Conservation (phyloP, 2,113 vertebrate species). For the Trochalopteron elliotii region DNA sequence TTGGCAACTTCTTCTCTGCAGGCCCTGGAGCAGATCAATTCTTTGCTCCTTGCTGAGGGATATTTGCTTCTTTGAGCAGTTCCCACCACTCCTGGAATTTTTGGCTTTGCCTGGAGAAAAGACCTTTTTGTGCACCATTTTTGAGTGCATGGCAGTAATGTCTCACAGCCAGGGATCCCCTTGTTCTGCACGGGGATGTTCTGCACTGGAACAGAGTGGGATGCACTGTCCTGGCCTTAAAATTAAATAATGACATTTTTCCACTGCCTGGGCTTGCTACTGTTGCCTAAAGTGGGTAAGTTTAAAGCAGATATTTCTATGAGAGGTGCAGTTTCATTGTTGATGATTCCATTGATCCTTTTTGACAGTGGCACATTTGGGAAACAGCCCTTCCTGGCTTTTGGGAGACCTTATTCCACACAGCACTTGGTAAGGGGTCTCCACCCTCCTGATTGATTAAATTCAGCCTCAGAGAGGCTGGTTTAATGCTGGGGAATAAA, state of each 20-base stretch:
- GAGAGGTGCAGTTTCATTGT: not conserved
- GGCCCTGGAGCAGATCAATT: not conserved
- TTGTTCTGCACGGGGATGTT: accelerated
- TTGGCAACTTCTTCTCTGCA: not conserved
- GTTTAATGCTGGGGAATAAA: not conserved
- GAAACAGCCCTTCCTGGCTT: not conserved
- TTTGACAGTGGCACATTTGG: not conserved
- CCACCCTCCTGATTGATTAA: not conserved
- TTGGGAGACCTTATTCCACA: not conserved
- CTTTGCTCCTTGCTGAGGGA: not conserved
- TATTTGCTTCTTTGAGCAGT: not conserved
- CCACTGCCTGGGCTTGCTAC: not conserved
- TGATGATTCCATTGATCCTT: not conserved
- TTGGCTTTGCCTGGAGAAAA: not conserved
- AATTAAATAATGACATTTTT: not conserved
- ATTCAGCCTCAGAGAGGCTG: not conserved
- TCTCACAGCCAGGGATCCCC: not conserved
- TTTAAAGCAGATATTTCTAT: not conserved
- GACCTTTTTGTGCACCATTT: not conserved
- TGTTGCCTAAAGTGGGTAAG: not conserved
- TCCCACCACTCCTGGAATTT: not conserved
- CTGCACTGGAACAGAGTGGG: not conserved
- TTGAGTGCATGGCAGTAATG: accelerated
- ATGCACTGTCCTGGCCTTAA: not conserved
- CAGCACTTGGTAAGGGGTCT: not conserved